Evolutionary conservation across 1,140 invertebrate genomes (phyloP).

Genomic region (Ceratina japonica): DNA sequence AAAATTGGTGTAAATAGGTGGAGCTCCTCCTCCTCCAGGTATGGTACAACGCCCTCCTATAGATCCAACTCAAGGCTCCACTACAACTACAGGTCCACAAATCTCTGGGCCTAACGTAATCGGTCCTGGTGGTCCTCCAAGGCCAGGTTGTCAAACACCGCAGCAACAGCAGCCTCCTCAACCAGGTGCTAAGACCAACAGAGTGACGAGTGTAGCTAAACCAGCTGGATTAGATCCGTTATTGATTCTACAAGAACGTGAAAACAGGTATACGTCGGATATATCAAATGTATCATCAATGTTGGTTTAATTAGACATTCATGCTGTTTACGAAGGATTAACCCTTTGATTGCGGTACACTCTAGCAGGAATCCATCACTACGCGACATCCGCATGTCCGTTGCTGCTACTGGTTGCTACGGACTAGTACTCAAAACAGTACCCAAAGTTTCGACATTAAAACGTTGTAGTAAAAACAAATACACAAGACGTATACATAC

Average conservation of each 20-base stretch:
- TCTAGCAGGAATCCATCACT: too few species aligned
- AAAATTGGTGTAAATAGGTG: constrained; percentile 71
- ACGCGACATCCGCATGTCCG: too few species aligned
- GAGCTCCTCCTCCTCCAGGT: constrained; percentile 69
- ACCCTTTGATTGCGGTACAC: too few species aligned
- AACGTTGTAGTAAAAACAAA: too few species aligned
- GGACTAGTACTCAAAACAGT: too few species aligned
- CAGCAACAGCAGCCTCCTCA: constrained; percentile 81
- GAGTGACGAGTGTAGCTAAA: constrained; percentile 93
- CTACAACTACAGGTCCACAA: constrained; percentile 67
- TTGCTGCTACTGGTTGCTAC: too few species aligned
- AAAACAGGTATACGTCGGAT: constrained; percentile 85
- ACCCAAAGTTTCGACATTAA: too few species aligned
- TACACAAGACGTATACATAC: too few species aligned
- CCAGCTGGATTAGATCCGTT: constrained; percentile 97
- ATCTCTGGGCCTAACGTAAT: constrained; percentile 66
- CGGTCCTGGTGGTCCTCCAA: constrained; percentile 62
- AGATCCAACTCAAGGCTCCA: constrained; percentile 69
- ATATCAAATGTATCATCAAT: background rate
- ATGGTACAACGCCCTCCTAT: constrained; percentile 68
- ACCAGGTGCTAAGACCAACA: constrained; percentile 85
- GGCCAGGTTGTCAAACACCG: constrained; percentile 66
- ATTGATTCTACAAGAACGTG: constrained; percentile 94
- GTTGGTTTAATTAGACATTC: too few species aligned
- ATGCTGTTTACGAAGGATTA: too few species aligned